Conservation (phyloP, 2,797 vertebrate species). For the Miichthys miiuy region DNA sequence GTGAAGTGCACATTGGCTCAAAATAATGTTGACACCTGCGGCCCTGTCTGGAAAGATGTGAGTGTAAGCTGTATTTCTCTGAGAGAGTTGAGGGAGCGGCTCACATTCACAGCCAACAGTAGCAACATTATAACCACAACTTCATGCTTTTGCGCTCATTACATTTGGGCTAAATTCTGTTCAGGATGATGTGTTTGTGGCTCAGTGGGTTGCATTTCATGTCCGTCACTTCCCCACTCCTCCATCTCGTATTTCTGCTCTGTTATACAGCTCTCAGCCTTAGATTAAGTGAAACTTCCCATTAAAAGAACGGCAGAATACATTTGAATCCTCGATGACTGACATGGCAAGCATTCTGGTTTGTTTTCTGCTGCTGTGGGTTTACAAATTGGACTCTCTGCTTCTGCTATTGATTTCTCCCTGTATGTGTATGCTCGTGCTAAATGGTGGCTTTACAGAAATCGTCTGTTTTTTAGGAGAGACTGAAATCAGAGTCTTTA, state of each 20-base stretch:
- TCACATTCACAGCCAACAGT: not conserved
- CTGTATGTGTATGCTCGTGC: constrained; percentile 6
- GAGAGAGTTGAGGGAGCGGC: not conserved
- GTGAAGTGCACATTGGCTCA: constrained; percentile 23
- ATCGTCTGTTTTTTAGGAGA: not conserved
- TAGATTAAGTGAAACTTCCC: constrained; percentile 8
- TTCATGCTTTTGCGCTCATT: constrained; percentile 28
- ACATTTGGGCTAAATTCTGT: constrained; percentile 26
- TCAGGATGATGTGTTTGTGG: constrained; percentile 31
- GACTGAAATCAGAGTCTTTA: not conserved
- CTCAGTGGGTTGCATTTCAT: constrained; percentile 40
- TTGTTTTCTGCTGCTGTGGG: constrained; percentile 24
- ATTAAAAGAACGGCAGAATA: constrained; percentile 6
- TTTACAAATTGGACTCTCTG: constrained; percentile 32
- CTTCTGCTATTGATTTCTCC: constrained; percentile 30
- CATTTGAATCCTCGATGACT: constrained; percentile 20
- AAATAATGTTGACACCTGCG: constrained; percentile 19
- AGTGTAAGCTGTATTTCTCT: not conserved
- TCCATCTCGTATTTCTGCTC: not conserved
- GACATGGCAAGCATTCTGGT: not conserved
- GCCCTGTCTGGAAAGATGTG: not conserved
- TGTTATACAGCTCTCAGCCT: constrained; percentile 17
- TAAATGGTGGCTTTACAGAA: constrained; percentile 9
- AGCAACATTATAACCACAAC: not conserved
- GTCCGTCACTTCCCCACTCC: constrained; percentile 6